These are phyloP conservation scores for Proales similis DNA, from an alignment of 1,140 invertebrate species.

Conservation along the genomic window DNA sequence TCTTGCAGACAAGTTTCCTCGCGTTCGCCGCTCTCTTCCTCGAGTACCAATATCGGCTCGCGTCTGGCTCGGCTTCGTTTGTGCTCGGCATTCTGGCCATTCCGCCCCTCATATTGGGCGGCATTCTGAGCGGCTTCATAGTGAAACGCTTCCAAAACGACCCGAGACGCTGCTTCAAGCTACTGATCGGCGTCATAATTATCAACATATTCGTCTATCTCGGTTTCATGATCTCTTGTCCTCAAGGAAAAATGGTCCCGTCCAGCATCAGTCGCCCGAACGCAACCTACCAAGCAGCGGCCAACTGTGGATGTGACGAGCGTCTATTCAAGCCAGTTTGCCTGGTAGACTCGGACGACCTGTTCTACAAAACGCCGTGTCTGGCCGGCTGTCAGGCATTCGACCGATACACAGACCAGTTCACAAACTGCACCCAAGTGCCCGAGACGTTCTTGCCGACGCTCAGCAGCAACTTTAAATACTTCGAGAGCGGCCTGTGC, in stretches of 20 bases:
- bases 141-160: conserved; percentile 23
- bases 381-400: conserved; percentile 23
- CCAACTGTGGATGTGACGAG: conserved; percentile 33
- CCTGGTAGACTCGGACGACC: conserved; percentile 13
- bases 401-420: conserved; percentile 12
- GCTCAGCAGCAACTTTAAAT: not conserved
- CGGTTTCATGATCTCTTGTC: conserved; percentile 31
- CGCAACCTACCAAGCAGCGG: not conserved
- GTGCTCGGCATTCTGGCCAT: conserved; percentile 17
- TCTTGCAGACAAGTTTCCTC: conserved; percentile 32
- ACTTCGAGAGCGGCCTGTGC: conserved; percentile 27
- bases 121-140: conserved; percentile 18
- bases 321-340: conserved; percentile 37
- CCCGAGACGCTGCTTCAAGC: conserved; percentile 8
- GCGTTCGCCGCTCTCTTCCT: conserved; percentile 28
- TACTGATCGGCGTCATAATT: conserved; percentile 11
- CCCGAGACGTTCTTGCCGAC: not conserved
- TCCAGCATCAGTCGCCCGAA: not conserved
- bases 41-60: conserved; percentile 23
- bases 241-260: conserved; percentile 10
- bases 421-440: conserved; percentile 12
- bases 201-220: conserved; percentile 25
- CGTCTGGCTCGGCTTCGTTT: conserved; percentile 31
- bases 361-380: conserved; percentile 8
- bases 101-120: conserved; percentile 26